Base-by-base conservation (phyloP, 2,888 invertebrate species). In the Pseudococcus longispinus region DNA sequence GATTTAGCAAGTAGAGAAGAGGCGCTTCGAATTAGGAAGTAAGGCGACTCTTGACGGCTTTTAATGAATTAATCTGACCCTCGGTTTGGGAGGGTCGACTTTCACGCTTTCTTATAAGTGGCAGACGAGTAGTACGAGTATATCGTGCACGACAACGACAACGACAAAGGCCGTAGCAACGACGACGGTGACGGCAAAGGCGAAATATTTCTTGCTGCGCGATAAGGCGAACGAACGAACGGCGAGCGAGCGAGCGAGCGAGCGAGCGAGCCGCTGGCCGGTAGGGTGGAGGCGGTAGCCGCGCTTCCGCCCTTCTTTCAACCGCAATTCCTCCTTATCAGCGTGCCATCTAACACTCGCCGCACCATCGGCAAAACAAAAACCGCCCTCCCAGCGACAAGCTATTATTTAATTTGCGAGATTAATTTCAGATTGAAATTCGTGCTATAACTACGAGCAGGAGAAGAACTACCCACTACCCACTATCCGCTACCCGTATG, bases 361-460 rank as follows among this genome's bases (percentile, higher is more conserved):
- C 44, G 13, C 51, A 2, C 3, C 51, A 51, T n/a, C n/a, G 6
- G 20, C 60, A 23, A 60, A 29, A 83, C 37, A 0, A 26, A 26
- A 80, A 80, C 82, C 44, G 44, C 13, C 32, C 82, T 51, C 44
- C 44, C 23, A 44, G 85, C 86, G 86, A 80, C 87, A 32, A 80
- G 65, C 42, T 60, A 87, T 87, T 87, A 87, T 83, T 82, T 83
- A 87, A 83, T 70, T 84, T 85, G 20, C 44, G 65, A 87, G 86
- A 88, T 89, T 89, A 89, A 89, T 89, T 89, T 88, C 87, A 88
- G 88, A 89, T 89, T 89, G 89, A 89, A 89, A 89, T 89, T 89
- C 89, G 77, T 70, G 44, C 82, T 18, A 0, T 13, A 15, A 15
- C 44, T 46, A 37, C 37, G 37, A n/a, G n/a, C n/a, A n/a, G n/a